Conservation (phyloP, 2,888 invertebrate species). For the Odontocerum albicorne region DNA sequence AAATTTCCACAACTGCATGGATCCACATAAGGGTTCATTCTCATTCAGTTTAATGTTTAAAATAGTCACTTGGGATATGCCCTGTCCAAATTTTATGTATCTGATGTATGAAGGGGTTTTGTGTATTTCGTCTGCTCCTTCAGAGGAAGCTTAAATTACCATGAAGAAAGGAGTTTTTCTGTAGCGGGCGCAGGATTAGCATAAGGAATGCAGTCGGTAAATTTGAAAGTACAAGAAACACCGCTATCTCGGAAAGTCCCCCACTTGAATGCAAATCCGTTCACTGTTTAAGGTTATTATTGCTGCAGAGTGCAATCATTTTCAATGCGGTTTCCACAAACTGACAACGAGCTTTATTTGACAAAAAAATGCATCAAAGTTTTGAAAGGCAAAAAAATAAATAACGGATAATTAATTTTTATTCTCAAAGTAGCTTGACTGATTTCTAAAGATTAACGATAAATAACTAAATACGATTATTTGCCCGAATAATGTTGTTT, state of each 20-base stretch:
- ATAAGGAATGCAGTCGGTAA: constrained; percentile 20
- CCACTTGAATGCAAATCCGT: constrained; percentile 25
- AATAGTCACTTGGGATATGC: too few species aligned
- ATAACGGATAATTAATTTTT: too few species aligned
- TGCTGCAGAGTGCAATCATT: constrained; percentile 20
- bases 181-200: constrained; percentile 13
- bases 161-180: constrained; percentile 2
- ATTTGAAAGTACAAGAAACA: constrained; percentile 16
- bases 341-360: constrained; percentile 22
- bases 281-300: constrained; percentile 29
- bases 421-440: too few species aligned
- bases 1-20: too few species aligned
- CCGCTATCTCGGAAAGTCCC: constrained; percentile 13
- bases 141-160: constrained; percentile 15
- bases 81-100: too few species aligned
- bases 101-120: background rate
- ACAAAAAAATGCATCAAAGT: constrained; percentile 28
- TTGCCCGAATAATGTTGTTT: too few species aligned
- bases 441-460: too few species aligned
- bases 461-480: too few species aligned
- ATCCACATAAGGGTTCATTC: too few species aligned
- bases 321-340: constrained; percentile 21
- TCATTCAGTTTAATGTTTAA: too few species aligned
- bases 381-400: too few species aligned
- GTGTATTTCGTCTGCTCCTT: background rate